Conservation (phyloP, 2,113 vertebrate species). For the Cariama cristata region DNA sequence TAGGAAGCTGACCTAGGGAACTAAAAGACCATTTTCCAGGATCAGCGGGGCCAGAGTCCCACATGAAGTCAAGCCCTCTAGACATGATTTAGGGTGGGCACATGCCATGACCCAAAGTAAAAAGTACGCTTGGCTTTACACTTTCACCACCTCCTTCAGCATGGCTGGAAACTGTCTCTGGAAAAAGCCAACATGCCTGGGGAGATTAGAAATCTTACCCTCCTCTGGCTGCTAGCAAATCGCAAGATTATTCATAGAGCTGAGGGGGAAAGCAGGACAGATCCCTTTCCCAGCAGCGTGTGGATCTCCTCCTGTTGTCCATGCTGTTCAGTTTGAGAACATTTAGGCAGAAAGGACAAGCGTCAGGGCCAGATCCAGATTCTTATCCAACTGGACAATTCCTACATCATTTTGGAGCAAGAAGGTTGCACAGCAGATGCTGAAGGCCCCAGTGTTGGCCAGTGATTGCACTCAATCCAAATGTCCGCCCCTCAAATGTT, state of each 20-base stretch:
- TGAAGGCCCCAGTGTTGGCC: background rate
- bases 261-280: background rate
- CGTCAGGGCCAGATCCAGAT: background rate
- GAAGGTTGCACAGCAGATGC: background rate
- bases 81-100: background rate
- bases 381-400: background rate
- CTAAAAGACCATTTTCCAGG: background rate
- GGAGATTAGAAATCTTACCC: background rate
- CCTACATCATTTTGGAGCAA: background rate
- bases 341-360: background rate
- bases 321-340: background rate
- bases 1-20: background rate
- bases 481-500: background rate
- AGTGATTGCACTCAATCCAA: background rate
- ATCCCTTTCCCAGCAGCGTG: background rate
- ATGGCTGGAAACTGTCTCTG: background rate
- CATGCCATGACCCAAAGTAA: background rate
- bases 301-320: background rate
- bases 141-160: background rate
- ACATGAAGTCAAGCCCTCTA: background rate
- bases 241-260: rapidly evolving
- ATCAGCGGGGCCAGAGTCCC: background rate
- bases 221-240: background rate
- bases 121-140: background rate
- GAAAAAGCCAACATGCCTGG: background rate